Evolutionary conservation across 2,888 invertebrate genomes (phyloP).

Genomic region (Congeria kusceri): DNA sequence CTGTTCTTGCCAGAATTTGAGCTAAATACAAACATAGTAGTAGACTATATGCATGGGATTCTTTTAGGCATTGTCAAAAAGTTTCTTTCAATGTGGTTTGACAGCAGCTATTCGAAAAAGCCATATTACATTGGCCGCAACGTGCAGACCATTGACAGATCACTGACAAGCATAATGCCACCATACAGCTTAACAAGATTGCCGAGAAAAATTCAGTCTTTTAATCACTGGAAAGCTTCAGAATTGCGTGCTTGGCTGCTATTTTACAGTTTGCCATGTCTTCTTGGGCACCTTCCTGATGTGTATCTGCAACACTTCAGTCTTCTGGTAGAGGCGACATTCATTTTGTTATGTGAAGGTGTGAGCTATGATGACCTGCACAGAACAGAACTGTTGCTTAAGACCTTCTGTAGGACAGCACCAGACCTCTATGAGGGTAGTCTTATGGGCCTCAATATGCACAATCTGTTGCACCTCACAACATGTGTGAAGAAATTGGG

Average conservation of each 20-base stretch:
- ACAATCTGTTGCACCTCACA: slow-evolving; percentile 49
- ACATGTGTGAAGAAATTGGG: slow-evolving; percentile 51
- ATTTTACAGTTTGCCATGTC: slow-evolving; percentile 40
- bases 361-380: slow-evolving; percentile 10
- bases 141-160: neutral
- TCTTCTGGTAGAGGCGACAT: slow-evolving; percentile 24
- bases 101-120: neutral
- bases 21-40: slow-evolving; percentile 36
- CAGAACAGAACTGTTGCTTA: slow-evolving; percentile 17
- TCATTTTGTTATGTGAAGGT: slow-evolving; percentile 9
- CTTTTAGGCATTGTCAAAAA: slow-evolving; percentile 19
- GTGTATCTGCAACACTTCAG: slow-evolving; percentile 24
- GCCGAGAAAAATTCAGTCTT: slow-evolving; percentile 39
- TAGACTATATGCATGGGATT: slow-evolving; percentile 39
- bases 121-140: slow-evolving; percentile 16
- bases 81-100: slow-evolving; percentile 25
- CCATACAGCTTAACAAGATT: slow-evolving; percentile 36
- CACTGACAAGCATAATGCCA: slow-evolving; percentile 26
- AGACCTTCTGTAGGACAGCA: neutral
- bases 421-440: slow-evolving; percentile 23
- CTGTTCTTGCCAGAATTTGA: slow-evolving; percentile 6
- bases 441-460: slow-evolving; percentile 48
- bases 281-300: slow-evolving; percentile 21
- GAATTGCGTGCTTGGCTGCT: slow-evolving; percentile 53
- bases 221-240: slow-evolving; percentile 64